Conservation (phyloP, 2,888 invertebrate genomes). For the Cartodere bifasciata region DNA sequence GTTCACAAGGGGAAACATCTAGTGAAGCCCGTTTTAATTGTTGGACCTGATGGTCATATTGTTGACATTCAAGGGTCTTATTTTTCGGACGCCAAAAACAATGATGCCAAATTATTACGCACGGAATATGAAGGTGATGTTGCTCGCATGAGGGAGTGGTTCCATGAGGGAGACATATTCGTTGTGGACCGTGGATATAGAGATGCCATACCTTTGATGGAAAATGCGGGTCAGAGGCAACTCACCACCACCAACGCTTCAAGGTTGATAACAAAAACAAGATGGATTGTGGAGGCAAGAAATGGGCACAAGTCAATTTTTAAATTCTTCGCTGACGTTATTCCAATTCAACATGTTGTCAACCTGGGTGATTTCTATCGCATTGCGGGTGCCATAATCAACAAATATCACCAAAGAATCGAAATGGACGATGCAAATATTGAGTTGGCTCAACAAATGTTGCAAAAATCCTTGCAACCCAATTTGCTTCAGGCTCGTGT, state of each 20-base stretch:
- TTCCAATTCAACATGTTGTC: constrained; percentile 3
- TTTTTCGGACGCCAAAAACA: too few relatives aligned
- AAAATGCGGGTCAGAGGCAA: constrained; percentile 1
- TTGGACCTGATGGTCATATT: neutral
- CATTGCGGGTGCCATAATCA: constrained; percentile 4
- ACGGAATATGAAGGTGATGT: too few relatives aligned
- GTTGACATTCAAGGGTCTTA: too few relatives aligned
- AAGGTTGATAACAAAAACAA: constrained; percentile 5
- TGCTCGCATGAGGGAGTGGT: too few relatives aligned
- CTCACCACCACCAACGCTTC: constrained; percentile 2
- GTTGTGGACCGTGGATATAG: too few relatives aligned
- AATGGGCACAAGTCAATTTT: constrained; percentile 6
- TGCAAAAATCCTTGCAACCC: neutral
- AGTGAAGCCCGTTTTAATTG: neutral
- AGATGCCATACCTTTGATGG: too few relatives aligned
- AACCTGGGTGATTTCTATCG: constrained; percentile 1
- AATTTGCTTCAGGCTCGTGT: constrained; percentile 1
- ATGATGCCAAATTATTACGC: too few relatives aligned
- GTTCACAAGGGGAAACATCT: neutral
- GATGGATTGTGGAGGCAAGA: constrained; percentile 5
- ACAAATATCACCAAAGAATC: constrained; percentile 1
- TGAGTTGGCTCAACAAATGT: neutral
- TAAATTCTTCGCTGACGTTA: constrained; percentile 4
- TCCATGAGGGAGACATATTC: too few relatives aligned
- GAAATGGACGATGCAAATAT: constrained; percentile 1